Conservation (phyloP, 2,113 vertebrate genomes). For the Heterochromis multidens region DNA sequence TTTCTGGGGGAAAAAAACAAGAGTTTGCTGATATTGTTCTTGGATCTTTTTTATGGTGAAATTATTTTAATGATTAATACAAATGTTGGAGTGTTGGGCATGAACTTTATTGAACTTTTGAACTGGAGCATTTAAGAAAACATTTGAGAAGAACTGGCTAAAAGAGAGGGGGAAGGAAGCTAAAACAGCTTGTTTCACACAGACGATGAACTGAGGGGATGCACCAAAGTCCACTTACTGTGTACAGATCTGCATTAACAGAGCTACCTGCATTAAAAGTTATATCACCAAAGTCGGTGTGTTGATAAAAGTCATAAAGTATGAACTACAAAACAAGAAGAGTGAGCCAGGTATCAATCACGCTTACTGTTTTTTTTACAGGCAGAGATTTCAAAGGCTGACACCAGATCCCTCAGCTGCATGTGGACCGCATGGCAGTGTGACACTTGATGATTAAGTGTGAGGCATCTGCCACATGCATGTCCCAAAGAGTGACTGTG, state of each 20-base stretch:
- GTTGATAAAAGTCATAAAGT: too few species aligned
- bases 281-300: too few species aligned
- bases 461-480: not conserved
- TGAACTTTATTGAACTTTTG: accelerated
- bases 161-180: not conserved
- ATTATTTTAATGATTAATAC: not conserved
- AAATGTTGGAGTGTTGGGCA: not conserved
- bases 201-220: not conserved
- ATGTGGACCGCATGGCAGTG: not conserved
- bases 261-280: too few species aligned
- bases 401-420: not conserved
- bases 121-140: accelerated
- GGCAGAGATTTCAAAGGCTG: not conserved
- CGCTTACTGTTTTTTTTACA: not conserved
- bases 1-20: too few species aligned
- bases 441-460: constrained; percentile 3
- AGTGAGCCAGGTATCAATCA: too few species aligned
- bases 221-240: too few species aligned
- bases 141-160: not conserved
- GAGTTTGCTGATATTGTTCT: not conserved
- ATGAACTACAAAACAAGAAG: too few species aligned
- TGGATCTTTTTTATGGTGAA: not conserved
- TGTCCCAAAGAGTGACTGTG: not conserved
- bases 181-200: not conserved
- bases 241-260: too few species aligned